Evolutionary conservation across 1,140 invertebrate genomes (phyloP), one percentile per base, ranked within the genome.

Genomic region (Diorhabda elongata): DNA sequence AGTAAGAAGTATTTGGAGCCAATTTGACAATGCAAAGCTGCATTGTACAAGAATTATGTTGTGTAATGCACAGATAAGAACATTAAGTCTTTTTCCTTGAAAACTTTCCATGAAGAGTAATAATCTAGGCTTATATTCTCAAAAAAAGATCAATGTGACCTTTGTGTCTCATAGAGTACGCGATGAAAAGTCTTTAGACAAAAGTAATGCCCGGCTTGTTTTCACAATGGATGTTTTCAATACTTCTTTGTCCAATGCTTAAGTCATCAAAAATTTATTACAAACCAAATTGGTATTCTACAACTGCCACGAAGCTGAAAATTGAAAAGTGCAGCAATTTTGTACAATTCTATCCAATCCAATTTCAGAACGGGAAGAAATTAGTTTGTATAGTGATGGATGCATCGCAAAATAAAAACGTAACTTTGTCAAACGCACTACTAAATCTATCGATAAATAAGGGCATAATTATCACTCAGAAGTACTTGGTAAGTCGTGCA

Each of bases 401-500:
- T 11, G 11, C 11, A 0, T 11, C 11, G 11, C 8, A 47, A 47
- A 47, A 8, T 47, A 47, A 47, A 5, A 47, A 47, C 45, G 5
- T 8, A 5, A 47, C 8, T 47, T 47, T 47, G 45, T 47, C 45
- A 47, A 8, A 5, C 45, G 75, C 70, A 3, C 58, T 74, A 6
- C 56, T 71, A 9, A n/a, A 66, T 65, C 11, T 73, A 41, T 56
- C 71, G 2, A 57, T 60, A 26, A 8, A 42, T 41, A 41, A 72
- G 3, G 66, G 70, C 3, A 72, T 71, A 26, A 66, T 45, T 44
- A 74, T 74, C 44, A 60, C 7, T 7, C 73, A 74, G 56, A 72
- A 74, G 59, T 75, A 62, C 63, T 57, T 75, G 44, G 70, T 74
- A 74, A 73, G 70, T 44, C 78, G 79, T 44, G 64, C 8, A 72